A percentile compares a stretch with the other conserved stretches of the same genome.
phyloP scores from a whole-genome alignment of 2,888 invertebrate genomes.

The Melitaea athalia region DNA sequence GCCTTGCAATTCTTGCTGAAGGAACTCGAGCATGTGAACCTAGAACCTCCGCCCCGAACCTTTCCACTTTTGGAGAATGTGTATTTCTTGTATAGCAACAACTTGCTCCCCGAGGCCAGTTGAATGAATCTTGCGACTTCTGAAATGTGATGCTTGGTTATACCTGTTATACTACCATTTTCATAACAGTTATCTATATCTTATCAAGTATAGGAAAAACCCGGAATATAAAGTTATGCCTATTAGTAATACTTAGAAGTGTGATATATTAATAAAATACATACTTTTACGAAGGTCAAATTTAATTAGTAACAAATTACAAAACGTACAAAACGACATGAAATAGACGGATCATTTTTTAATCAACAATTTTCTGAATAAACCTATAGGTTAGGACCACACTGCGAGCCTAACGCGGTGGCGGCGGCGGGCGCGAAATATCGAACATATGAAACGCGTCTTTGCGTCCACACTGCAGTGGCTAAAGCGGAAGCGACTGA shows the following conservation, averaged over 20 bases:
- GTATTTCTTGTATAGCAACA: constrained; percentile 51
- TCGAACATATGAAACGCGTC: too few relatives aligned
- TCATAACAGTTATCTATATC: neutral
- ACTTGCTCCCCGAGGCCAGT: constrained; percentile 36
- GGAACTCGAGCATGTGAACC: constrained; percentile 55
- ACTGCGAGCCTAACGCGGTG: too few relatives aligned
- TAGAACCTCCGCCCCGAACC: constrained; percentile 48
- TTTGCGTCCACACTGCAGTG: too few relatives aligned
- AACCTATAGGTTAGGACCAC: too few relatives aligned
- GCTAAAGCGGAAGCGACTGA: too few relatives aligned
- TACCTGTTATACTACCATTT: neutral
- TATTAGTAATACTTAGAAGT: neutral
- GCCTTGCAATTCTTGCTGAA: constrained; percentile 37
- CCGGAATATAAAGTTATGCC: neutral
- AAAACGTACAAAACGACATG: neutral
- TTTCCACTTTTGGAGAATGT: constrained; percentile 51
- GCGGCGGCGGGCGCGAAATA: too few relatives aligned
- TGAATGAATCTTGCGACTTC: constrained; percentile 35
- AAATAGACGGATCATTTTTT: neutral
- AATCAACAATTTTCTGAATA: neutral
- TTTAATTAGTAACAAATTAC: constrained; percentile 3
- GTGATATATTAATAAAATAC: too few relatives aligned
- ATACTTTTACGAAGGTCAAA: neutral
- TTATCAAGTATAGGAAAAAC: too few relatives aligned
- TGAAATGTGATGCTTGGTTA: constrained; percentile 30